Evolutionary conservation across 2,797 vertebrate species (phyloP), one percentile per base, ranked within the genome.

Genomic region (Ctenosaura bakeri): DNA sequence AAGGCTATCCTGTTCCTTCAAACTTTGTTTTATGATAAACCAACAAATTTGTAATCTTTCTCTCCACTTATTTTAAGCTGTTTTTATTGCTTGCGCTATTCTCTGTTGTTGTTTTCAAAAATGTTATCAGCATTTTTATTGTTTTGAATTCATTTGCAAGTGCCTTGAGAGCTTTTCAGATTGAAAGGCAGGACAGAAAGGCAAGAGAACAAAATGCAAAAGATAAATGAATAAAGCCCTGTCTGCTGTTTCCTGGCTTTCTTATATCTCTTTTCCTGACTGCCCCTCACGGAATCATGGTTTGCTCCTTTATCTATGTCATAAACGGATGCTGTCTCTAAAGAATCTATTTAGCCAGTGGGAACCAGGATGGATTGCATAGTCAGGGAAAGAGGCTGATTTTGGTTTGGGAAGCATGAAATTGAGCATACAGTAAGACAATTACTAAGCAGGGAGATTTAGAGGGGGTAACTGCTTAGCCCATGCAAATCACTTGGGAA

Each of bases 261-360:
- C 32, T 62, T 86, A 16, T 73, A 56, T 59, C 35, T 85, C n/a
- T n/a, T 78, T 69, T 13, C 0, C 26, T 50, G 5, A 18, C 42
- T 38, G 12, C 81, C 4, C 50, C 73, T 46, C 71, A 18, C 5
- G 8, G 78, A 90, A 90, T 83, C 35, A 66, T 84, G 86, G 59
- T 42, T 88, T 71, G 46, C 2, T 88, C 20, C 59, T 87, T 90
- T 78, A 69, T 69, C 76, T 77, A 90, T 87, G 79, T 90, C 90
- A 90, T 84, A 88, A 76, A 76, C 18, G 42, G 22, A 83, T 56
- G 52, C 54, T 69, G 42, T 69, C 22, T 69, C 56, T 66, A 20
- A 83, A 83, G 73, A 87, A 78, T 79, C 73, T 52, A 71, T 22
- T 38, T 69, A 90, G 62, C 54, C 86, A 82, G 32, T 71, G 18